These are phyloP conservation scores for Momotus momota DNA, from an alignment of 2,797 vertebrate species.

Conservation along the genomic window DNA sequence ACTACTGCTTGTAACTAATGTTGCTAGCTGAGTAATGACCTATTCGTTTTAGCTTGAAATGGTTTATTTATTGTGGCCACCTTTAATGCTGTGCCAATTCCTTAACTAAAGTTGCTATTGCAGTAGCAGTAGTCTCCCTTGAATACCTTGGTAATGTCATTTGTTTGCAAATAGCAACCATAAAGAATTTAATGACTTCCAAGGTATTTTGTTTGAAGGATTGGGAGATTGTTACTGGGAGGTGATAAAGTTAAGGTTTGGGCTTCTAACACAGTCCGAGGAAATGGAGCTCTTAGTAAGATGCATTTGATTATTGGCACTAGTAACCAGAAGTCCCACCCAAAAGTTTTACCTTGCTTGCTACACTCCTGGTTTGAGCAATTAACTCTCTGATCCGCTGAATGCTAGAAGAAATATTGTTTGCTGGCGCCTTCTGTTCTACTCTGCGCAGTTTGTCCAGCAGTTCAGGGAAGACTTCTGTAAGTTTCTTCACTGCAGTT, in stretches of 20 bases:
- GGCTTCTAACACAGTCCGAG: not conserved
- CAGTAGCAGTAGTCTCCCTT: not conserved
- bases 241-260: not conserved
- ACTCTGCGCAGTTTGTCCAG: constrained; percentile 90
- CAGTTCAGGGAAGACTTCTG: constrained; percentile 90
- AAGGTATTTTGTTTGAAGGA: not conserved
- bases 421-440: constrained; percentile 91
- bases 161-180: not conserved
- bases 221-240: not conserved
- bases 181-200: not conserved
- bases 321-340: not conserved
- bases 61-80: not conserved
- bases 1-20: not conserved
- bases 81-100: not conserved
- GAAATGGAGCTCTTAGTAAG: not conserved
- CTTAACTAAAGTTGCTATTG: not conserved
- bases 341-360: constrained; percentile 87
- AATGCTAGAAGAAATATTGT: constrained; percentile 94
- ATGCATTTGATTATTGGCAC: not conserved
- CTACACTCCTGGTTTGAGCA: constrained; percentile 94
- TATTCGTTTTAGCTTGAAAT: not conserved
- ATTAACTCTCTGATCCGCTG: constrained; percentile 93
- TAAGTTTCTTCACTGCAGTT: constrained; percentile 87
- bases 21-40: not conserved
- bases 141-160: not conserved